Base-by-base conservation (phyloP, 2,888 invertebrate genomes). In the Hirtodrosophila cameraria region DNA sequence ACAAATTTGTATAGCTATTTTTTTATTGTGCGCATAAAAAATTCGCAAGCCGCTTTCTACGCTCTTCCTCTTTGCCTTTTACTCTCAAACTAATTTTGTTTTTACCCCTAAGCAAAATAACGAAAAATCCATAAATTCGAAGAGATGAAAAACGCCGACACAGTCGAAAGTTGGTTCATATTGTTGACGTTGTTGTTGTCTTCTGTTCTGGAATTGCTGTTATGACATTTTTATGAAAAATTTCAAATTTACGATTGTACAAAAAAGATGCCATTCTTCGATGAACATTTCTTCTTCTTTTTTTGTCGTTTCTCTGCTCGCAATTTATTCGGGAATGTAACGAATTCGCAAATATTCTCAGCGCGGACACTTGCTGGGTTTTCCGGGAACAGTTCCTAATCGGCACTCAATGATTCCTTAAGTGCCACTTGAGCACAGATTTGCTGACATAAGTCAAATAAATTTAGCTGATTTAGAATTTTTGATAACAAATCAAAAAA, bases 151-250 rank as follows among this genome's bases (percentile, higher is more conserved):
- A 83, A 75, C 64, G 83, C 85, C 86, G 87, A 83, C 85, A 66
- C 64, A 65, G 76, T 66, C 69, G 72, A 18, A 78, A 66, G 59
- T 63, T 55, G 58, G 57, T 73, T 65, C 54, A 70, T 55, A 43
- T 45, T 70, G 68, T 59, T 63, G 55, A 54, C 60, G 45, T 65
- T 63, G 50, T 60, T 63, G 33, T 38, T 33, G 36, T 59, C 46
- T 23, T 38, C 52, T 35, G 42, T 52, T 61, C 61, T 75, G 75
- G 60, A 75, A 88, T 82, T 79, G 76, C 75, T 88, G 81, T 87
- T 88, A 82, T 88, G 88, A 88, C 88, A 84, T 80, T 86, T 88
- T 88, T 87, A 88, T 87, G 83, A 79, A 86, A 79, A 76, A 78
- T 78, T 86, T 76, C 5, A 77, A 84, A 88, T 88, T 88, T 88